These are phyloP conservation scores for Nemotelus pantherinus DNA, from an alignment of 2,888 invertebrate genomes.

Conservation along the genomic window DNA sequence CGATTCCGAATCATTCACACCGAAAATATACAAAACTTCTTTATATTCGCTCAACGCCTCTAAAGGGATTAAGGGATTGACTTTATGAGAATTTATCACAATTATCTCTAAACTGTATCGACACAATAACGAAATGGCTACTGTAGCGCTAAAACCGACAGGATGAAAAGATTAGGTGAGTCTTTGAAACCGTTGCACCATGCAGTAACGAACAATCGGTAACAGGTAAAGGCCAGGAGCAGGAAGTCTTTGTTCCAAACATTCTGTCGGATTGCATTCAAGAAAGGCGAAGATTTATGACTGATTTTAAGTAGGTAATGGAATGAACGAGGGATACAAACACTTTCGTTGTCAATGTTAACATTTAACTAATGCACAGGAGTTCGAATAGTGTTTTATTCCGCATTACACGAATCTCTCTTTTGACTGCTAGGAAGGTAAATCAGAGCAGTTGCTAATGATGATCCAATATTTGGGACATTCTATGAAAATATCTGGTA, in stretches of 20 bases:
- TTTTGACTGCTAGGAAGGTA: too few relatives aligned
- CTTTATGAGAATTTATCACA: conserved; percentile 50
- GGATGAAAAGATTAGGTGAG: conserved; percentile 44
- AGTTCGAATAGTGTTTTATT: neutral
- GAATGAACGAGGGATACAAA: conserved; percentile 1
- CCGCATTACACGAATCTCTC: too few relatives aligned
- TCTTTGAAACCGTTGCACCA: neutral
- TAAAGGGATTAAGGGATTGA: conserved; percentile 53
- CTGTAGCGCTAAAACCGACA: conserved; percentile 27
- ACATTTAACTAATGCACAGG: conserved; percentile 13
- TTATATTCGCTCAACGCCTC: conserved; percentile 48
- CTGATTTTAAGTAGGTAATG: conserved; percentile 20
- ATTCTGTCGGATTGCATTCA: conserved; percentile 25
- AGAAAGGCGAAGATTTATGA: conserved; percentile 38
- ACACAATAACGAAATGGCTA: conserved; percentile 10
- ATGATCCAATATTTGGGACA: too few relatives aligned
- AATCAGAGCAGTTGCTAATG: too few relatives aligned
- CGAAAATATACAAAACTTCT: conserved; percentile 11
- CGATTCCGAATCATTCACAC: neutral
- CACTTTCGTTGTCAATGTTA: conserved; percentile 15
- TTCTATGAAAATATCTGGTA: too few relatives aligned
- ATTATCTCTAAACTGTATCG: conserved; percentile 40
- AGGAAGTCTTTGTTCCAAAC: conserved; percentile 15
- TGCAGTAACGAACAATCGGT: conserved; percentile 8
- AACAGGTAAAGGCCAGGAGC: conserved; percentile 20